Evolutionary conservation across 2,888 invertebrate species (phyloP).

Genomic region (Mycalesis mineus): DNA sequence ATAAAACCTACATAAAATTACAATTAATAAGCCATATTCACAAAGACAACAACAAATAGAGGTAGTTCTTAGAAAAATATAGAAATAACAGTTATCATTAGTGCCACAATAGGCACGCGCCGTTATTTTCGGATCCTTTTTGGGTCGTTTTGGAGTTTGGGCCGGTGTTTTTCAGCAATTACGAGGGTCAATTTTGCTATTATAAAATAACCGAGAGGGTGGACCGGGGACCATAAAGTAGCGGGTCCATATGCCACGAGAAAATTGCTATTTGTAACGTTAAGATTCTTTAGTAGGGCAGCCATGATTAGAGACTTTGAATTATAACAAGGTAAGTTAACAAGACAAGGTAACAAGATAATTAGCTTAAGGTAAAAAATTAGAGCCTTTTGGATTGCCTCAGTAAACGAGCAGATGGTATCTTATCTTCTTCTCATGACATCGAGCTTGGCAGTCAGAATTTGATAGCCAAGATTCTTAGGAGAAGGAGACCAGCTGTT

Average conservation of each 20-base stretch:
- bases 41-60: not conserved
- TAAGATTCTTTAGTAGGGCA: constrained; percentile 30
- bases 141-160: not conserved
- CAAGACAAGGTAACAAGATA: too few relatives aligned
- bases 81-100: constrained; percentile 11
- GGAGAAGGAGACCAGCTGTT: too few relatives aligned
- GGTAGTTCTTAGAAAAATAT: constrained; percentile 4
- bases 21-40: not conserved
- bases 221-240: constrained; percentile 40
- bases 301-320: constrained; percentile 21
- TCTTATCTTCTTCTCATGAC: too few relatives aligned
- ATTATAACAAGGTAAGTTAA: too few relatives aligned
- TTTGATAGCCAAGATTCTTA: too few relatives aligned
- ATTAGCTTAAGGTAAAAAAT: too few relatives aligned
- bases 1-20: too few relatives aligned
- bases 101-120: constrained; percentile 23
- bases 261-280: constrained; percentile 36
- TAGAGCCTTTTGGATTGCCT: too few relatives aligned
- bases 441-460: too few relatives aligned
- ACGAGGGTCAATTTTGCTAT: constrained; percentile 28
- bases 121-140: constrained; percentile 12
- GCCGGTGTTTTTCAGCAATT: constrained; percentile 12
- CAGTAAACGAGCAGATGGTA: too few relatives aligned
- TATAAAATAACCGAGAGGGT: constrained; percentile 40
- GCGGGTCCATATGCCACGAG: constrained; percentile 46